Conservation (phyloP, 2,113 vertebrate genomes). For the Puntigrus tetrazona region DNA sequence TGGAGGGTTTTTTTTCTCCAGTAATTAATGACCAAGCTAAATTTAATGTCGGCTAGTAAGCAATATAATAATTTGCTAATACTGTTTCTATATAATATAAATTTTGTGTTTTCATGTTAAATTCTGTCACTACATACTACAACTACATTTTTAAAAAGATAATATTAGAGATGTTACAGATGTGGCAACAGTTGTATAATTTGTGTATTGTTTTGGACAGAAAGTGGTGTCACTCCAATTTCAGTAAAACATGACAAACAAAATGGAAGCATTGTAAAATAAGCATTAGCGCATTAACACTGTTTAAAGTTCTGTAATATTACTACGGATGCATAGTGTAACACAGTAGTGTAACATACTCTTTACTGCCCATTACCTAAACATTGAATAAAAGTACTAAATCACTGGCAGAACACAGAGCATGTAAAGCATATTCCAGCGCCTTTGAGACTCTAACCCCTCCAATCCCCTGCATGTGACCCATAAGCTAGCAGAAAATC, state of each 20-base stretch:
- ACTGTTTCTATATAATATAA: background rate
- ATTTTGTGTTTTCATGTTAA: background rate
- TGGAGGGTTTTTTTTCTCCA: background rate
- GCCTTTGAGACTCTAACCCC: slow-evolving; percentile 11
- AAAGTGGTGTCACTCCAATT: background rate
- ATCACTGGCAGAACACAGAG: slow-evolving; percentile 9
- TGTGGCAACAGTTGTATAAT: background rate
- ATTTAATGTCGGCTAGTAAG: background rate
- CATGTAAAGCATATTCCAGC: background rate
- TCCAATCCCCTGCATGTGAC: slow-evolving; percentile 59
- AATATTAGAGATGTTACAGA: background rate
- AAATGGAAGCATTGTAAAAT: background rate
- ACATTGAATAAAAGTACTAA: background rate
- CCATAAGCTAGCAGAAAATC: slow-evolving; percentile 50
- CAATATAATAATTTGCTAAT: background rate
- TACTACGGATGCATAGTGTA: background rate
- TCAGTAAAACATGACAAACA: no score
- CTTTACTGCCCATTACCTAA: background rate
- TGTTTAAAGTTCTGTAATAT: background rate
- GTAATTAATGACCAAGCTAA: no score
- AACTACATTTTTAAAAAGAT: background rate
- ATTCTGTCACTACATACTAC: background rate
- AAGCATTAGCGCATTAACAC: background rate
- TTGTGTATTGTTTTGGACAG: background rate
- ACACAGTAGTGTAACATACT: background rate